Evolutionary conservation across 1,140 invertebrate species (phyloP).

Genomic region (Lucilia cuprina): DNA sequence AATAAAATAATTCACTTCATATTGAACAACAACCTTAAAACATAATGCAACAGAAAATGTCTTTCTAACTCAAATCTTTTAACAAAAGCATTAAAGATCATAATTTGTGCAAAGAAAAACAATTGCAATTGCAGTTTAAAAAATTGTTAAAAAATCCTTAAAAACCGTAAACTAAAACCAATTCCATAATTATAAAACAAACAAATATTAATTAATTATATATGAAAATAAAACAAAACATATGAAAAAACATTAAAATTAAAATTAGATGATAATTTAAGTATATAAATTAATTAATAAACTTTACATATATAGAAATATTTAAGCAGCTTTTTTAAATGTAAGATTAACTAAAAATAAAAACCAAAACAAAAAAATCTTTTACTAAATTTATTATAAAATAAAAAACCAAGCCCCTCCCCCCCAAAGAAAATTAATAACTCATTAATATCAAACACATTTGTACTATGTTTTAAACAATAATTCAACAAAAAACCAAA

Average conservation of each 20-base stretch:
- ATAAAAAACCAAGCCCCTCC: background rate
- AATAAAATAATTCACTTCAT: background rate
- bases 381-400: slow-evolving; percentile 6
- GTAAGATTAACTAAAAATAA: slow-evolving; percentile 11
- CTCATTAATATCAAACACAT: slow-evolving; percentile 5
- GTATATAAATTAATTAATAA: slow-evolving; percentile 40
- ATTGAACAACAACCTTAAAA: slow-evolving; percentile 30
- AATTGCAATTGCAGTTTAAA: background rate
- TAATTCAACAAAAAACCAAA: too few relatives aligned
- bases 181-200: slow-evolving; percentile 20
- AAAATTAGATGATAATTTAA: slow-evolving; percentile 26
- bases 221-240: background rate
- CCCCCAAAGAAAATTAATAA: background rate
- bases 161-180: slow-evolving; percentile 44
- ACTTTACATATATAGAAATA: slow-evolving; percentile 29
- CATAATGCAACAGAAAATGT: slow-evolving; percentile 31
- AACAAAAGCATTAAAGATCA: slow-evolving; percentile 38
- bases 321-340: slow-evolving; percentile 35
- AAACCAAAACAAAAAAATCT: slow-evolving; percentile 12
- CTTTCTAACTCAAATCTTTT: too few relatives aligned
- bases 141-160: slow-evolving; percentile 11
- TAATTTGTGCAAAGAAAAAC: slow-evolving; percentile 40
- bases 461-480: slow-evolving; percentile 21
- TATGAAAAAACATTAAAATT: too few relatives aligned
- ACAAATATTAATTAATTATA: slow-evolving; percentile 8